Base-by-base conservation (phyloP, 2,797 vertebrate genomes). In the Schizothorax lantsangensis region DNA sequence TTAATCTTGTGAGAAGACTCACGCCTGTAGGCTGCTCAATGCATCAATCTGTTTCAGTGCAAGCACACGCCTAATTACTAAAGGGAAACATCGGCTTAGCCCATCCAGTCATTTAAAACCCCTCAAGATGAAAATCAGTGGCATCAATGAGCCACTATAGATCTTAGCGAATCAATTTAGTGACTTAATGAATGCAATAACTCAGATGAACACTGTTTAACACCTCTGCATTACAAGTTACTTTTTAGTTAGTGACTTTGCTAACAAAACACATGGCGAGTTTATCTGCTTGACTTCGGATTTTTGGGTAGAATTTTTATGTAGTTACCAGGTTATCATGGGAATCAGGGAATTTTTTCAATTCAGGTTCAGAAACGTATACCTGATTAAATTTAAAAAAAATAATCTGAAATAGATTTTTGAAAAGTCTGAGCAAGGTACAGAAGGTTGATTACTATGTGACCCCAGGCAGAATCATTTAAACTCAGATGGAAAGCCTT, bases 121-220 rank as follows among this genome's bases (percentile, higher is more conserved):
- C 36, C 84, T 72, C 57, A 36, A 82, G 82, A 79, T 62, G 54
- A 74, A 87, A 85, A 66, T 81, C 84, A 52, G 71, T 74, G 71
- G 52, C 68, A 73, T 89, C 83, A 87, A 69, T 82, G 74, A 78
- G 73, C 59, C 30, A 49, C 21, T 72, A 88, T 73, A 43, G 72
- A 82, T 69, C 26, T 62, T 26, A 26, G 30, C 38, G 23, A 68
- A 40, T 87, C 84, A 66, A 80, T 68, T 81, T 49, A 72, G 43
- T 33, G 23, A 49, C 26, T 30, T 78, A 62, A 77, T 49, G 72
- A 84, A 79, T 52, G 47, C 30, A 43, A 30, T 80, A 12, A 74
- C 43, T 30, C 75, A 64, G 10, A 54, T 59, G 14, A 80, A 26
- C 47, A 43, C 49, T 57, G 74, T 54, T 85, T 45, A 79, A 80